Evolutionary conservation across 2,113 vertebrate species (phyloP), one percentile per base, ranked within the genome.

Genomic region (Prietella phreatophila): DNA sequence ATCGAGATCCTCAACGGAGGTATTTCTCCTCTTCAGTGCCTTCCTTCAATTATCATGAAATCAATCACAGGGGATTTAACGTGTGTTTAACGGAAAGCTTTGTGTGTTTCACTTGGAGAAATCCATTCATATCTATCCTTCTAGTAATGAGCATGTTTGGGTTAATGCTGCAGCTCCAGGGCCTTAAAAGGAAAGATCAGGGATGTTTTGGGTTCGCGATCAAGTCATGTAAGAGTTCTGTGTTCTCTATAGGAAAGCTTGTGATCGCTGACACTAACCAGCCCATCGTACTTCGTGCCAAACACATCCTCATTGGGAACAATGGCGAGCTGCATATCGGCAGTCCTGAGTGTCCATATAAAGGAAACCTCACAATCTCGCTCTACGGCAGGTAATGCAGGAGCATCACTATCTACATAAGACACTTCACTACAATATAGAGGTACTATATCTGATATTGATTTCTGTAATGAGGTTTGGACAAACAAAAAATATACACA

Each of bases 261-360:
- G 96, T 99, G 88, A 95, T 99, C 88, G 97, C 97, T 78, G 97
- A 99, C 13, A 93, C 94, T 0, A 91, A 76, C 1, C 92, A 93
- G 81, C 94, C 96, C n/a, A 96, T 99, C 47, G 75, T 96, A 33
- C 92, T 99, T 42, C 96, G 97, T 0, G 93, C 97, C 5, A 96
- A 97, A 90, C 95, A 97, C 63, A 97, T 99, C 86, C 96, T 97
- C 79, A 96, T 99, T 22, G 97, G 97, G 81, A 93, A 94, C 25
- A 95, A 95, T 0, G 97, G 98, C 60, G 96, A 97, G 89, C 86
- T 99, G 39, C 96, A 98, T 84, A 95, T 97, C 0, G 98, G 98
- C 87, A 97, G 97, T 56, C 91, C 95, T 81, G 95, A 92, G 84
- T 99, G 98, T 92, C 98, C 97, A n/a, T 99, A 97, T 90, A 96